These are phyloP conservation scores for Abrostola triplasia DNA, from an alignment of 2,888 invertebrate genomes.

Conservation along the genomic window DNA sequence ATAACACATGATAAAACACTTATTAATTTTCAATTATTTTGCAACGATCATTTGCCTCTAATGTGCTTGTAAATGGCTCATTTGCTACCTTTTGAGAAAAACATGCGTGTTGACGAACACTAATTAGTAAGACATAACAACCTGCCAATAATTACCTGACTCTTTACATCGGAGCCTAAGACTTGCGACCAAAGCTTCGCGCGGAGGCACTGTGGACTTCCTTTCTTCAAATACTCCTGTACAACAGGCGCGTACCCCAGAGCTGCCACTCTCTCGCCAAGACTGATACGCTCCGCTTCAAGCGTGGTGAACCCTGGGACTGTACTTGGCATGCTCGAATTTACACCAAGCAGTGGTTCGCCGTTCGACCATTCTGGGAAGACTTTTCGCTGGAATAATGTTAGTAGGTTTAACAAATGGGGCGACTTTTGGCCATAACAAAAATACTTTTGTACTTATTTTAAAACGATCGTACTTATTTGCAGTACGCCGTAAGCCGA, in stretches of 20 bases:
- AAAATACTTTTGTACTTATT: too few species aligned
- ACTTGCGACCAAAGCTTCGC: conserved; percentile 96
- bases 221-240: conserved; percentile 96
- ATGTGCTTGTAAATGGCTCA: too few species aligned
- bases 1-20: too few species aligned
- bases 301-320: conserved; percentile 88
- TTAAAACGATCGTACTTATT: too few species aligned
- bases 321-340: conserved; percentile 88
- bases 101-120: too few species aligned
- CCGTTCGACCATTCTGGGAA: conserved; percentile 93
- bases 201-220: conserved; percentile 93
- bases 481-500: too few species aligned
- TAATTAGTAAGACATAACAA: too few species aligned
- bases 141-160: conserved; percentile 82
- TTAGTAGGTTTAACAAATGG: background rate
- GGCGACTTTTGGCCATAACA: too few species aligned
- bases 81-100: too few species aligned
- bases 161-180: conserved; percentile 92
- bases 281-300: conserved; percentile 90
- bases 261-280: conserved; percentile 93
- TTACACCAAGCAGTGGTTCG: conserved; percentile 93
- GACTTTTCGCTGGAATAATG: conserved; percentile 88
- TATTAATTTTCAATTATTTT: too few species aligned
- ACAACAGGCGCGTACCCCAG: conserved; percentile 95
- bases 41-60: too few species aligned